Percentiles rank a stretch among this genome's conserved stretches.
These are phyloP conservation scores for Acromyrmex echinatior DNA, from an alignment of 1,140 invertebrate species.

Conservation along the genomic window DNA sequence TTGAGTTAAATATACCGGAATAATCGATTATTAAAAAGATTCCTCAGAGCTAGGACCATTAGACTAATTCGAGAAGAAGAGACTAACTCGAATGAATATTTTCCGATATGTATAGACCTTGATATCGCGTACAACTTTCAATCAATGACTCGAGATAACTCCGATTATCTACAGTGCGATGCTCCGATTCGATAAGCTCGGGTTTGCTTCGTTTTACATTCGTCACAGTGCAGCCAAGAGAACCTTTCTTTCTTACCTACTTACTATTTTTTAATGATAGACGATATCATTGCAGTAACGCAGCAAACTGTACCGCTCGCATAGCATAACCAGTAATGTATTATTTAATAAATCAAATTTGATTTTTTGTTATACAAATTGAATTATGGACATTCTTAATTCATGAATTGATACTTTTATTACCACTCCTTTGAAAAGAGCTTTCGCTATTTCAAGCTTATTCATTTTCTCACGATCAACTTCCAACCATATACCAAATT, in stretches of 20 bases:
- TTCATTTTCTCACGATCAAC: constrained; percentile 8
- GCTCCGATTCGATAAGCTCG: constrained; percentile 48
- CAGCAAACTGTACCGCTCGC: neutral
- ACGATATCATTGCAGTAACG: constrained; percentile 2
- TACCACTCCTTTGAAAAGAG: neutral
- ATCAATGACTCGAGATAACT: constrained; percentile 22
- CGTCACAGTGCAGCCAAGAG: neutral
- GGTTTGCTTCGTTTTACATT: constrained; percentile 14
- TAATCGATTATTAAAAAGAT: neutral
- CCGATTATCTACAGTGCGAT: constrained; percentile 12
- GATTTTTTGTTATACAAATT: constrained; percentile 23
- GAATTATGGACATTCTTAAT: neutral
- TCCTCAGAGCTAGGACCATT: neutral
- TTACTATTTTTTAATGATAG: neutral
- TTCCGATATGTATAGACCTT: neutral
- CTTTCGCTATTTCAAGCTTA: neutral
- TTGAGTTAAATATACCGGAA: neutral
- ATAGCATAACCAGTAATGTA: neutral
- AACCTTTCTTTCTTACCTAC: constrained; percentile 42
- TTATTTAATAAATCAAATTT: constrained; percentile 37
- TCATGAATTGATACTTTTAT: neutral
- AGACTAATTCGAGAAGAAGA: neutral
- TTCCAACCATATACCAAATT: constrained; percentile 12
- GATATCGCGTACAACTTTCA: neutral
- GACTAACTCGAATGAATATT: neutral